Conservation (phyloP, 2,888 invertebrate species). For the Oxystoma pomonae region DNA sequence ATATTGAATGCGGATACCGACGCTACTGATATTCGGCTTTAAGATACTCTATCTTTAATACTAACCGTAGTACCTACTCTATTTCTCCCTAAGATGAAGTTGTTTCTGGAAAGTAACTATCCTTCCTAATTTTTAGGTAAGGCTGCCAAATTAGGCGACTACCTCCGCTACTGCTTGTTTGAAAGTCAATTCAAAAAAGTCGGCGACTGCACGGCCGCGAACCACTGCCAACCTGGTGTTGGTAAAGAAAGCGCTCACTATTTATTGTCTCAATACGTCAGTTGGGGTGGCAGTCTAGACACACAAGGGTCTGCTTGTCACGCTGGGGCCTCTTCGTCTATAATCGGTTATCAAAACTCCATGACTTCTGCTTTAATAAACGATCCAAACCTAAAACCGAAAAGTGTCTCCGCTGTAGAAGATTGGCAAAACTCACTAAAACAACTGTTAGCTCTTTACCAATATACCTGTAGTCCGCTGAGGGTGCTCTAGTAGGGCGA, state of each 20-base stretch:
- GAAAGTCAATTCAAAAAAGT: conserved; percentile 34
- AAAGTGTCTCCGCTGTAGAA: conserved; percentile 26
- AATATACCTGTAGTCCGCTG: conserved; percentile 26
- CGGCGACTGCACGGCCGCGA: conserved; percentile 28
- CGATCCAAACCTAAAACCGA: conserved; percentile 26
- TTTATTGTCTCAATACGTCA: conserved; percentile 28
- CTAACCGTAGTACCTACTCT: too few relatives aligned
- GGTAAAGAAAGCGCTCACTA: conserved; percentile 32
- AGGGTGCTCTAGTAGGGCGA: conserved; percentile 32
- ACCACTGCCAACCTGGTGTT: conserved; percentile 24
- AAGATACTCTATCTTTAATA: too few relatives aligned
- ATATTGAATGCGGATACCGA: too few relatives aligned
- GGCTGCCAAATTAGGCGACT: conserved; percentile 31
- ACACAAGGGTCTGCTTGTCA: conserved; percentile 30
- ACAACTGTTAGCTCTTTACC: conserved; percentile 32
- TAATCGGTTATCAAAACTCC: conserved; percentile 33
- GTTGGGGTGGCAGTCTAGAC: conserved; percentile 30
- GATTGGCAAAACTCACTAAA: conserved; percentile 30
- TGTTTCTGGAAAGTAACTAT: too few relatives aligned
- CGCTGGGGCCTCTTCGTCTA: conserved; percentile 31
- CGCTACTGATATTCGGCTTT: too few relatives aligned
- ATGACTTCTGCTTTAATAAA: conserved; percentile 27
- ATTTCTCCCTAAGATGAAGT: too few relatives aligned
- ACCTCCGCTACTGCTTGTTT: conserved; percentile 27
- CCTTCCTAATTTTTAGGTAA: conserved; percentile 20